Evolutionary conservation across 2,113 vertebrate species (phyloP), one percentile per base, ranked within the genome.

Genomic region (Glaucomys volans): DNA sequence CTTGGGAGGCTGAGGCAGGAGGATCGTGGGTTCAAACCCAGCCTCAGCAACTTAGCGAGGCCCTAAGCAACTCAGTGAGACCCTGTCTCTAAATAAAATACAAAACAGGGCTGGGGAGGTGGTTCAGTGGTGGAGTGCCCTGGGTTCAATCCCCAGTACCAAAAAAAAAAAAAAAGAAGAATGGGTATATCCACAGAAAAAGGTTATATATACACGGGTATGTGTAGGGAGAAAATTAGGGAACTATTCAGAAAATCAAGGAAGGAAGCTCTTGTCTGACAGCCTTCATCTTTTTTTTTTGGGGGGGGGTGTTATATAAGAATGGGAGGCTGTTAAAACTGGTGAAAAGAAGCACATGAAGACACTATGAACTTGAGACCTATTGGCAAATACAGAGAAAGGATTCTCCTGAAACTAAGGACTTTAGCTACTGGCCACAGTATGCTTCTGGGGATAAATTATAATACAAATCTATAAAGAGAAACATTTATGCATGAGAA

Each of bases 391-490:
- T 32, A 92, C 37, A 74, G 69, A 94, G 62, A 88, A 95, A 88
- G 76, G 12, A 52, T 4, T 52, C 37, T 80, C 50, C 52, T 71
- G 2, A 47, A 95, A 52, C 81, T 72, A 90, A 86, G 47, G 37
- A 62, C 32, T 82, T 95, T 22, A 79, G 67, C 10, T 75, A 88
- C 37, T 54, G 28, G 54, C n/a, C 59, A 82, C 7, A 87, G 47
- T 90, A 57, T 92, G 35, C 59, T 74, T 88, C 57, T 90, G 64
- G 37, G 66, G 32, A 90, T 50, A 96, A 90, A 72, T 57, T 69
- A 59, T 37, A 80, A 71, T 14, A 90, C 16, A 84, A 72, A 84
- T 10, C 71, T 93, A 87, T 7, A 84, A 67, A 94, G 37, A 96
- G 5, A 87, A 5, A 69, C 0, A 85, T 83, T 81, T 74, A 94